A percentile compares a stretch with the other conserved stretches of the same genome.
Evolutionary conservation across 2,888 invertebrate genomes (phyloP).

Genomic region (Agonopterix arenella): DNA sequence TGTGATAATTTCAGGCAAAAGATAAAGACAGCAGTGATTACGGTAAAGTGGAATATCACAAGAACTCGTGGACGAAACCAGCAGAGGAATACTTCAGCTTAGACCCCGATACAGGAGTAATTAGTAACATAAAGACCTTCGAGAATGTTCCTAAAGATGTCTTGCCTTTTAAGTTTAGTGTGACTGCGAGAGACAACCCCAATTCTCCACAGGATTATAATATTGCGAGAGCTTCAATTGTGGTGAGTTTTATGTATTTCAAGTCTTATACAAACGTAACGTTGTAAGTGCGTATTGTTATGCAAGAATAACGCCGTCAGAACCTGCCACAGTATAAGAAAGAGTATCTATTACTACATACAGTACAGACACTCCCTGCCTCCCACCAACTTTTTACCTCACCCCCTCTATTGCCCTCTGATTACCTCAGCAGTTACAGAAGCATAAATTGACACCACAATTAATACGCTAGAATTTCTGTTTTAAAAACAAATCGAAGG

Average conservation of each 20-base stretch:
- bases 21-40: conserved; percentile 91
- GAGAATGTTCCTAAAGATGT: conserved; percentile 78
- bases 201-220: conserved; percentile 78
- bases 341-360: too few species aligned
- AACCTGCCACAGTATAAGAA: too few species aligned
- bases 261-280: neutral
- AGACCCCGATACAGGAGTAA: conserved; percentile 84
- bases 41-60: conserved; percentile 85
- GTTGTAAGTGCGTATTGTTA: too few species aligned
- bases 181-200: conserved; percentile 86
- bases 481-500: too few species aligned
- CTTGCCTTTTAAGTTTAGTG: conserved; percentile 85
- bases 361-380: too few species aligned
- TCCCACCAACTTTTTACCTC: too few species aligned
- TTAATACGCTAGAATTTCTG: too few species aligned
- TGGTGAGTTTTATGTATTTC: conserved; percentile 66
- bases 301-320: too few species aligned
- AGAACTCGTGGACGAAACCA: conserved; percentile 64
- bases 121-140: conserved; percentile 85
- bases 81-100: conserved; percentile 83
- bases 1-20: conserved; percentile 76
- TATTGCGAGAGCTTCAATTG: conserved; percentile 78
- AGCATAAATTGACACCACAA: too few species aligned
- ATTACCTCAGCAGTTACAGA: too few species aligned
- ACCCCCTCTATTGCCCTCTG: too few species aligned